These are phyloP conservation scores for Cinclus mexicanus DNA, from an alignment of 2,113 vertebrate species.

Conservation along the genomic window DNA sequence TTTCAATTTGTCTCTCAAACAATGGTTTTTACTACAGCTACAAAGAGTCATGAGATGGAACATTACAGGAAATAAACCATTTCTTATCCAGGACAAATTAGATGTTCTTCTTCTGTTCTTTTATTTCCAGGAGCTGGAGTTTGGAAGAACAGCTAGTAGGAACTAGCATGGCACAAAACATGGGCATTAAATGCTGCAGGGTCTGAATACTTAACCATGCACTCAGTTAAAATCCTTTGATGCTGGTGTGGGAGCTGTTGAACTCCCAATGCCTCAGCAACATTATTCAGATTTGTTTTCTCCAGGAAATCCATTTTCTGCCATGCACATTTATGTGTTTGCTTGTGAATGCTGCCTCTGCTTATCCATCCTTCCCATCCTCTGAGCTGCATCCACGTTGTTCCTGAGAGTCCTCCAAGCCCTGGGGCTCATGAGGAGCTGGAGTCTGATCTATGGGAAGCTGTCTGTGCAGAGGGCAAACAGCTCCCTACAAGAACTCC, in stretches of 20 bases:
- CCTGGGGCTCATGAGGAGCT: background rate
- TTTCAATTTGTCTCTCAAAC: background rate
- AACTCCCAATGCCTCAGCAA: background rate
- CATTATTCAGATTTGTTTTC: background rate
- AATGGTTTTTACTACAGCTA: background rate
- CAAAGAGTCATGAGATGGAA: background rate
- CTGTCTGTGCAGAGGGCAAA: background rate
- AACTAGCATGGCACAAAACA: background rate
- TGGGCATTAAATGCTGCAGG: background rate
- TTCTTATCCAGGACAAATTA: background rate
- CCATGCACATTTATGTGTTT: rapidly evolving
- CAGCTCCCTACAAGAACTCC: background rate
- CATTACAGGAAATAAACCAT: background rate
- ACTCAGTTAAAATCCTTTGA: background rate
- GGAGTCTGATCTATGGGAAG: background rate
- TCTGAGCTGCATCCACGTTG: background rate
- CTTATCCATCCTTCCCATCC: background rate
- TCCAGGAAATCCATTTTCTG: background rate
- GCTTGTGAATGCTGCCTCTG: background rate
- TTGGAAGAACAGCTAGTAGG: background rate
- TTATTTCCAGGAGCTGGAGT: background rate
- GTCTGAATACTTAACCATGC: background rate
- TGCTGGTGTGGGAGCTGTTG: background rate
- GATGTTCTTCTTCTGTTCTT: background rate
- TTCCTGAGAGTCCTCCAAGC: background rate